These are phyloP conservation scores for Andricus curvator DNA, from an alignment of 2,888 invertebrate genomes.

Conservation along the genomic window DNA sequence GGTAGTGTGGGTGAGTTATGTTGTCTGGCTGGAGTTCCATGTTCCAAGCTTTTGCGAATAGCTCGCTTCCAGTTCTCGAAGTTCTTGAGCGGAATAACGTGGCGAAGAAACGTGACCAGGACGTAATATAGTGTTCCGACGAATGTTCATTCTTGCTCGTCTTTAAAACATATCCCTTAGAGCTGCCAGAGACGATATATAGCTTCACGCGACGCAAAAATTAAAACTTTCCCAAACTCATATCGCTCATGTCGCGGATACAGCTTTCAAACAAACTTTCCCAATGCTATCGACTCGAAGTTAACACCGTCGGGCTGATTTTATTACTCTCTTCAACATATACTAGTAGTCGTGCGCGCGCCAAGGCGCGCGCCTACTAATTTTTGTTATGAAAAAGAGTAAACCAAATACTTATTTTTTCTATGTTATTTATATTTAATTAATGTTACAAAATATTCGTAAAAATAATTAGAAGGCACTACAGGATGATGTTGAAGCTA, in stretches of 20 bases:
- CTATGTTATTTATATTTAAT: too few species aligned
- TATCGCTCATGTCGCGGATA: conserved; percentile 21
- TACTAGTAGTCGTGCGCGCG: too few species aligned
- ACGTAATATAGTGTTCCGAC: conserved; percentile 49
- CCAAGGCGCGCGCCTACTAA: too few species aligned
- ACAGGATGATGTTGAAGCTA: too few species aligned
- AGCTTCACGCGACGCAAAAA: conserved; percentile 28
- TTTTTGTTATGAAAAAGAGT: too few species aligned
- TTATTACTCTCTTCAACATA: not conserved
- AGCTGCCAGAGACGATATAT: not conserved
- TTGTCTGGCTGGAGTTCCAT: conserved; percentile 61
- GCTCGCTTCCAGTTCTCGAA: conserved; percentile 46
- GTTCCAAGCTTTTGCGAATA: conserved; percentile 47
- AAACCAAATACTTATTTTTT: too few species aligned
- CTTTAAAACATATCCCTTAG: conserved; percentile 45
- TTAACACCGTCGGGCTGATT: conserved; percentile 22
- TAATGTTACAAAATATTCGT: too few species aligned
- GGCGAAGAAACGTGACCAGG: conserved; percentile 63
- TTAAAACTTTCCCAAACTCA: conserved; percentile 40
- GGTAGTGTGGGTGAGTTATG: conserved; percentile 66
- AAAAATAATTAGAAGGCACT: too few species aligned
- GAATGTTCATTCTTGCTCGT: conserved; percentile 48
- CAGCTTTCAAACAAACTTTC: conserved; percentile 35
- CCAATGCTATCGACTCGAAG: conserved; percentile 24
- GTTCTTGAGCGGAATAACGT: conserved; percentile 54